Evolutionary conservation across 1,140 invertebrate genomes (phyloP).

Genomic region (Drosophila busckii): DNA sequence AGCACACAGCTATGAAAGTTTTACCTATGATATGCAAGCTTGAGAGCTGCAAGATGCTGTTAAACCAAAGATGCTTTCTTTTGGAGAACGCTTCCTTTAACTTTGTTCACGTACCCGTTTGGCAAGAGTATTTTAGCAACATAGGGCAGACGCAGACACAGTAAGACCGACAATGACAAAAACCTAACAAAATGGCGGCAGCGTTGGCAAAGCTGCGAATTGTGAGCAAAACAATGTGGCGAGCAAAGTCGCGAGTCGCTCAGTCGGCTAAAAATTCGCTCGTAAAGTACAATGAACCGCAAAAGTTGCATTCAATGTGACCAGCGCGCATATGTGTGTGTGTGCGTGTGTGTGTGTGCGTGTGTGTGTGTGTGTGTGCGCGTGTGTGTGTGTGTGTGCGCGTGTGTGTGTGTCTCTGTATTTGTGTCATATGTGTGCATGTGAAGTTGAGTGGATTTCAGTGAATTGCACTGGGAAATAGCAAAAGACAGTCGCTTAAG

Average conservation of each 20-base stretch:
- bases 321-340: conserved; percentile 3
- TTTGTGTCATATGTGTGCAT: background rate
- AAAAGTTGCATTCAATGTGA: conserved; percentile 33
- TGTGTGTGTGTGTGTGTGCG: conserved; percentile 1
- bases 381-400: conserved; percentile 1
- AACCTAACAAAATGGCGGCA: conserved; percentile 62
- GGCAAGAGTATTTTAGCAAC: no score
- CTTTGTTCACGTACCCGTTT: no score
- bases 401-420: conserved; percentile 13
- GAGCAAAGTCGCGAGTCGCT: conserved; percentile 55
- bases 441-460: conserved; percentile 59
- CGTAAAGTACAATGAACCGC: conserved; percentile 69
- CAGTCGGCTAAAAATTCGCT: conserved; percentile 40
- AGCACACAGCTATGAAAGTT: no score
- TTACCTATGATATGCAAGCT: no score
- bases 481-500: conserved; percentile 19
- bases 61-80: no score
- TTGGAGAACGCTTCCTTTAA: no score
- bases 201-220: no score
- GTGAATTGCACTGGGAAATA: conserved; percentile 32
- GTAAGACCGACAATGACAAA: conserved; percentile 34
- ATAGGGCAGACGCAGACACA: background rate
- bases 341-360: background rate
- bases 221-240: conserved; percentile 49
- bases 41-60: no score